Conservation (phyloP, 2,113 vertebrate species). For the Ctenomys sociabilis region DNA sequence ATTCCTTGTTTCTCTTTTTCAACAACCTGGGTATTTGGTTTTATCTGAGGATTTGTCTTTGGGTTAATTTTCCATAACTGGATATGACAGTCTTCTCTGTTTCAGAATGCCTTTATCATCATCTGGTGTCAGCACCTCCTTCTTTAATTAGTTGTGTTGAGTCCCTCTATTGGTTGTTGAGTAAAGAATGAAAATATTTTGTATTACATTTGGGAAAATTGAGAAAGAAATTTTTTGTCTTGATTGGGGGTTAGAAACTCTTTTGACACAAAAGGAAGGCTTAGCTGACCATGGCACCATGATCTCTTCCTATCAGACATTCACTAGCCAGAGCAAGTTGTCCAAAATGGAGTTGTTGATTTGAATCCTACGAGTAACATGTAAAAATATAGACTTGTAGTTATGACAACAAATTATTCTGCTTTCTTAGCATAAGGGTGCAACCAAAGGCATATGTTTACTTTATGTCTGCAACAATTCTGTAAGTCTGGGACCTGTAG, state of each 20-base stretch:
- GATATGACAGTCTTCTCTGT: not conserved
- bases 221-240: not conserved
- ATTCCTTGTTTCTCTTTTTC: no score
- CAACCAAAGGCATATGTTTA: not conserved
- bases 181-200: conserved; percentile 7
- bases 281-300: not conserved
- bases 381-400: not conserved
- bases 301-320: not conserved
- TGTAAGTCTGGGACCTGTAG: not conserved
- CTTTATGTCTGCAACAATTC: not conserved
- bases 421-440: not conserved
- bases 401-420: not conserved
- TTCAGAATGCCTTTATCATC: not conserved
- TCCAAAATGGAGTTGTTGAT: not conserved
- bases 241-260: not conserved
- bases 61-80: not conserved
- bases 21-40: not conserved
- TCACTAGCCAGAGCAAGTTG: not conserved
- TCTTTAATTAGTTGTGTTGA: not conserved
- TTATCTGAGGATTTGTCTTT: not conserved
- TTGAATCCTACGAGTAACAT: not conserved
- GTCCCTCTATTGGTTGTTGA: not conserved
- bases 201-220: not conserved
- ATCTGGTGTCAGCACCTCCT: not conserved
- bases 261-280: conserved; percentile 38